Evolutionary conservation across 2,888 invertebrate genomes (phyloP).

Genomic region (Apotomis betuletana): DNA sequence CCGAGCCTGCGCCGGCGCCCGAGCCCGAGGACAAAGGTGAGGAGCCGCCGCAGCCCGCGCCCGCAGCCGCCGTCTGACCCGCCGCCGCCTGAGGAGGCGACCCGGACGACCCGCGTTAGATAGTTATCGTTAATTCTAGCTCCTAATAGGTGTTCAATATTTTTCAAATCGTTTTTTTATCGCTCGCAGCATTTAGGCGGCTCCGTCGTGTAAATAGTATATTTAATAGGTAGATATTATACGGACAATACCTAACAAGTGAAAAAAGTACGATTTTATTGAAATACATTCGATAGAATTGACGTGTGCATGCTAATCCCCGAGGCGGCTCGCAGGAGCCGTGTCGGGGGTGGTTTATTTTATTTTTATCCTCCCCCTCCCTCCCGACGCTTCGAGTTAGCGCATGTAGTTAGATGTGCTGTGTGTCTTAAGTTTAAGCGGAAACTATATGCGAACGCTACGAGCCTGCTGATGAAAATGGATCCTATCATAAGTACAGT

Average conservation of each 20-base stretch:
- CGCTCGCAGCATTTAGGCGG: conserved; percentile 65
- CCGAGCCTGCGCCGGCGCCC: conserved; percentile 46
- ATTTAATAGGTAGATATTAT: conserved; percentile 78
- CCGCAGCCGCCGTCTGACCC: conserved; percentile 50
- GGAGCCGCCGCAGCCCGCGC: conserved; percentile 47
- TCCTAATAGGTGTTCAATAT: conserved; percentile 78
- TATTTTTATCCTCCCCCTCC: conserved; percentile 61
- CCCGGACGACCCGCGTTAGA: conserved; percentile 72
- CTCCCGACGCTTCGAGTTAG: conserved; percentile 59
- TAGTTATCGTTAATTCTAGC: conserved; percentile 71
- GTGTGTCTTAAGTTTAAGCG: conserved; percentile 44
- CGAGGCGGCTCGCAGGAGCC: conserved; percentile 44
- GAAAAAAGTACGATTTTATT: conserved; percentile 76
- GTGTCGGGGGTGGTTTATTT: conserved; percentile 44
- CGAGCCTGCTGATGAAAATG: no score
- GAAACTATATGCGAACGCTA: not conserved
- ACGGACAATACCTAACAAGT: conserved; percentile 84
- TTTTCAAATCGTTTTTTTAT: conserved; percentile 67
- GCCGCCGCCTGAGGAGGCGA: conserved; percentile 19
- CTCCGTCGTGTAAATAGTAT: conserved; percentile 73
- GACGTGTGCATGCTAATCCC: conserved; percentile 69
- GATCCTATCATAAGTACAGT: no score
- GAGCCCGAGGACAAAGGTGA: conserved; percentile 46
- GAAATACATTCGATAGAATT: conserved; percentile 81
- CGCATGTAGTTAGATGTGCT: conserved; percentile 64